A percentile compares a stretch with the other conserved stretches of the same genome.
Evolutionary conservation across 2,797 vertebrate species (phyloP).

Genomic region (Bradypodion pumilum): DNA sequence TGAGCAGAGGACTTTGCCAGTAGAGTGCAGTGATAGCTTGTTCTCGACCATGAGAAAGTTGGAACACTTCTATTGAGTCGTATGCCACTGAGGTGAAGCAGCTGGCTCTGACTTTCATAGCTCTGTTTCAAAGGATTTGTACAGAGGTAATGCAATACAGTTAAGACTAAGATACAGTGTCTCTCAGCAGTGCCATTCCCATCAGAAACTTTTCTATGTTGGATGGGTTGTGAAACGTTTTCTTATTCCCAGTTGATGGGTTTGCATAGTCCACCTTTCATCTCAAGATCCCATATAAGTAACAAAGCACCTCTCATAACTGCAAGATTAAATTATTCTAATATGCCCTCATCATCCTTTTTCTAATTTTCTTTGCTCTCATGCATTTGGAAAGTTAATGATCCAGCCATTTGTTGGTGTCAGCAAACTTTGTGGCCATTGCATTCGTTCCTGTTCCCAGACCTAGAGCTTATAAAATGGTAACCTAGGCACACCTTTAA

Average conservation of each 20-base stretch:
- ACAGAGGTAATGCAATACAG: slow-evolving; percentile 46
- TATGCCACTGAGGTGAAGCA: slow-evolving; percentile 46
- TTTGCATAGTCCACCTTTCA: slow-evolving; percentile 41
- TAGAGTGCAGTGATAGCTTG: slow-evolving; percentile 40
- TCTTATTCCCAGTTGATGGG: not conserved
- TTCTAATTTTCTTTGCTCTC: slow-evolving; percentile 15
- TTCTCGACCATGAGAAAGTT: slow-evolving; percentile 58
- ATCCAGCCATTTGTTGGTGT: slow-evolving; percentile 34
- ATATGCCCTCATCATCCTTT: slow-evolving; percentile 7
- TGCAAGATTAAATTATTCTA: not conserved
- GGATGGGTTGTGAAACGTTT: slow-evolving; percentile 1
- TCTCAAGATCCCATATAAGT: slow-evolving; percentile 4
- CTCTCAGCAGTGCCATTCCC: slow-evolving; percentile 14
- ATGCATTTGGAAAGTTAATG: slow-evolving; percentile 11
- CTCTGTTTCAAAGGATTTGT: slow-evolving; percentile 36
- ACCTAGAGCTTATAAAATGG: not conserved
- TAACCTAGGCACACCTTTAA: not conserved
- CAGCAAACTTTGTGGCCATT: not conserved
- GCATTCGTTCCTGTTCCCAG: fast-evolving
- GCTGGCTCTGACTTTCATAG: slow-evolving; percentile 47
- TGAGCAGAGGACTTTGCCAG: slow-evolving; percentile 51
- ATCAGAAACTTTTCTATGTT: slow-evolving; percentile 3
- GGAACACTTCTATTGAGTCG: slow-evolving; percentile 39
- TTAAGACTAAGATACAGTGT: slow-evolving; percentile 29
- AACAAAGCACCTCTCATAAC: not conserved